phyloP scores from a whole-genome alignment of 1,140 invertebrate genomes.

The Hyles euphorbiae region DNA sequence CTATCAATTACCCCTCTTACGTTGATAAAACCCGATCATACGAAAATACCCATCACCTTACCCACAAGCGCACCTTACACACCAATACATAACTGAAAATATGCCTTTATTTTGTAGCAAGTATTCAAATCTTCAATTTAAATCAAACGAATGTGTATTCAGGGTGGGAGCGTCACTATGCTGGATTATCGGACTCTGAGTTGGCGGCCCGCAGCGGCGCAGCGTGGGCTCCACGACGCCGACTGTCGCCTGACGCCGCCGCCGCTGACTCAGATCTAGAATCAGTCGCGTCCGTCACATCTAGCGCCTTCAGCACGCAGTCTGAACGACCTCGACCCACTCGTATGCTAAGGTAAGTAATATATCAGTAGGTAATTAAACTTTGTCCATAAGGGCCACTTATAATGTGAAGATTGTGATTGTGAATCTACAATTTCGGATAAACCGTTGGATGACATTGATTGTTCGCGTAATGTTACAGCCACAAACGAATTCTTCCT shows the following conservation, averaged over 20 bases:
- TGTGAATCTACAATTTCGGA: not conserved
- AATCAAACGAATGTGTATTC: conserved; percentile 11
- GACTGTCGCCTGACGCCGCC: conserved; percentile 82
- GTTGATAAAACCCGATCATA: no score
- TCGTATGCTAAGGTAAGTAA: conserved; percentile 61
- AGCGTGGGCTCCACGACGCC: conserved; percentile 50
- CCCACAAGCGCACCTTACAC: no score
- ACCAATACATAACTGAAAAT: no score
- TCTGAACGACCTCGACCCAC: conserved; percentile 89
- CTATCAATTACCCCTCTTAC: no score
- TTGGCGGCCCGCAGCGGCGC: conserved; percentile 77
- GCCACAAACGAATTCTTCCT: conserved; percentile 32
- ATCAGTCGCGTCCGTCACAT: conserved; percentile 89
- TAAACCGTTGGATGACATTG: no score
- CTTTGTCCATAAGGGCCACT: no score
- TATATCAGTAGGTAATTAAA: no score
- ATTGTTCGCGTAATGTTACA: conserved; percentile 32
- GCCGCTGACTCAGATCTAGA: conserved; percentile 92
- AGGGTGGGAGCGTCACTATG: conserved; percentile 87
- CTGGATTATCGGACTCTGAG: conserved; percentile 89
- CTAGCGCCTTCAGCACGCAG: conserved; percentile 94
- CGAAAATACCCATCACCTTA: no score
- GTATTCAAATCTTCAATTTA: no score
- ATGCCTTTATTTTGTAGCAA: no score
- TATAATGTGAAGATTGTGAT: no score